Base-by-base conservation (phyloP, 64 coral and sea anemone genomes). In the Hydrozoanthus tunicans region DNA sequence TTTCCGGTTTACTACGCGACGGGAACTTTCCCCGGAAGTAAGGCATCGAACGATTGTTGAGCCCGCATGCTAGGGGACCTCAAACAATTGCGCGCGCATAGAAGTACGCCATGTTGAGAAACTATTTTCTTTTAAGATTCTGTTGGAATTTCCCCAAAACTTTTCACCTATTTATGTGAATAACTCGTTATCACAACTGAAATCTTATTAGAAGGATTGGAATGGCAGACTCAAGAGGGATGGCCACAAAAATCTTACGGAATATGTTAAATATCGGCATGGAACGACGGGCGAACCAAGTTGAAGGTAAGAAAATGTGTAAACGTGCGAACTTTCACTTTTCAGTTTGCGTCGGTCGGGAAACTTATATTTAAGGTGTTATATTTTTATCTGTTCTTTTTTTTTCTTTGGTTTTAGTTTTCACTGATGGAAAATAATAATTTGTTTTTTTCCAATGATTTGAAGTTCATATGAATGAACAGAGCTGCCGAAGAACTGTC, bases 211-310 rank as follows among this genome's bases (percentile, higher is more conserved):
- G 24, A 88, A 71, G 23, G 74, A 74, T 5, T 25, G 58, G 53
- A 75, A 88, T 88, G 84, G 84, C 84, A 9, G 68, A 61, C 53
- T 59, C 84, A 17, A 88, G 68, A 74, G 84, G 84, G 58, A 75
- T 88, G 70, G 84, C 84, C 25, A 88, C 84, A 69, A 74, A 88
- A 75, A 88, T 88, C 68, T 88, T 88, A 61, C 55, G 68, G 15
- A 67, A 75, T 32, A 88, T 88, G 68, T 7, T 88, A 24, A 88
- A 88, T 75, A 88, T 88, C 74, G 84, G 84, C 4, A 20, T 20
- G 59, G 84, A 74, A 57, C 55, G 69, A 54, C 68, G 84, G 32
- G 54, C 70, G 66, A 59, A 75, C 54, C 84, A 58, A 15, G 84
- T 15, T n/a, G 84, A 73, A 88, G 69, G 84, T 88, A 88, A 59